Evolutionary conservation across 2,113 vertebrate genomes (phyloP).

Genomic region (Megalops atlanticus): DNA sequence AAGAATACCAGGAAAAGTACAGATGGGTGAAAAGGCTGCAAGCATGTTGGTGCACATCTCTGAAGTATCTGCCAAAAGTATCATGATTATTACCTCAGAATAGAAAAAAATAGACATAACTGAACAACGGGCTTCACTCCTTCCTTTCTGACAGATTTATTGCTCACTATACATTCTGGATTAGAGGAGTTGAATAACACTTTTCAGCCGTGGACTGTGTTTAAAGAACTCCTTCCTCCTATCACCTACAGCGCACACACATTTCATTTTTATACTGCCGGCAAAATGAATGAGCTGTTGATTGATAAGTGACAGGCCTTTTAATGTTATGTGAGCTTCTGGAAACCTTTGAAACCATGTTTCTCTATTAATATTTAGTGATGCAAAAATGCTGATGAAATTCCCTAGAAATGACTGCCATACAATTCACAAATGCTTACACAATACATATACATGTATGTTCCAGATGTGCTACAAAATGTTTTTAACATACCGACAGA

Average conservation of each 20-base stretch:
- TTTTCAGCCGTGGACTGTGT: slow-evolving; percentile 48
- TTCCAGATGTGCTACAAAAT: neutral
- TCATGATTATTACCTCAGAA: slow-evolving; percentile 42
- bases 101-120: slow-evolving; percentile 16
- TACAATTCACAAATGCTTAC: neutral
- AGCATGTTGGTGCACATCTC: slow-evolving; percentile 45
- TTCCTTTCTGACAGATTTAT: slow-evolving; percentile 52
- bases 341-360: slow-evolving; percentile 16
- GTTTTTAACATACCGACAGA: neutral
- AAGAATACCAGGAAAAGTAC: slow-evolving; percentile 47
- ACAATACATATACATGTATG: neutral
- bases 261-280: neutral
- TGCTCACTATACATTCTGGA: slow-evolving; percentile 28
- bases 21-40: slow-evolving; percentile 43
- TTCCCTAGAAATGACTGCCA: neutral
- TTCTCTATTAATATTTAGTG: slow-evolving; percentile 15
- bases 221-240: neutral
- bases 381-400: slow-evolving; percentile 16
- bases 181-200: slow-evolving; percentile 39
- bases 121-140: slow-evolving; percentile 33
- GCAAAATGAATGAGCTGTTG: slow-evolving; percentile 9
- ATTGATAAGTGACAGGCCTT: neutral
- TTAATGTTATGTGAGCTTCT: neutral
- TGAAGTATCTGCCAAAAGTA: slow-evolving; percentile 45
- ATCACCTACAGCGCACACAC: neutral